These are phyloP conservation scores for Hafferia zeledoni DNA, from an alignment of 2,797 vertebrate species.

Conservation along the genomic window DNA sequence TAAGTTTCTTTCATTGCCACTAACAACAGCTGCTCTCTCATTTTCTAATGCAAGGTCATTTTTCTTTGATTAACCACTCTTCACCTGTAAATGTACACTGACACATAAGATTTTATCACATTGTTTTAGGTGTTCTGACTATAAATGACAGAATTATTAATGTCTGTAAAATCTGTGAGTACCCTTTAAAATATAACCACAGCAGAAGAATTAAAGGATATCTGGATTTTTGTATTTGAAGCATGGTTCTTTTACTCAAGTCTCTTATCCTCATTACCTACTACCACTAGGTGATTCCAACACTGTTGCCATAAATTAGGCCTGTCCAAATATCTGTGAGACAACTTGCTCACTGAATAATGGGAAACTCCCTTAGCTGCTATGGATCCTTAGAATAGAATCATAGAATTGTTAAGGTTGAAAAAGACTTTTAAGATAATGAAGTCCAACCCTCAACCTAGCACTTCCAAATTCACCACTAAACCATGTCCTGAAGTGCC, in stretches of 20 bases:
- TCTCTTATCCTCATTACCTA: background rate
- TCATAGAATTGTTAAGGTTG: background rate
- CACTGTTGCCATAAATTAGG: background rate
- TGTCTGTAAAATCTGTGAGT: background rate
- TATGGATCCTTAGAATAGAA: background rate
- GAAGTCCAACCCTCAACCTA: background rate
- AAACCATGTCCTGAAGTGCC: background rate
- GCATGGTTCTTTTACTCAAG: background rate
- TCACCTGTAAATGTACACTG: background rate
- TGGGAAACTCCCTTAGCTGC: background rate
- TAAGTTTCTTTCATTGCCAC: background rate
- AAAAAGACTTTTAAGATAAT: background rate
- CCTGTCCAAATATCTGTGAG: background rate
- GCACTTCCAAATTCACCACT: background rate
- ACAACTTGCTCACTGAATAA: background rate
- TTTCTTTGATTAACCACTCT: background rate
- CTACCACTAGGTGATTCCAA: background rate
- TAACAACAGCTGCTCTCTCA: background rate
- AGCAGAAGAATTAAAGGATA: background rate
- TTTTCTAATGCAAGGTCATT: background rate
- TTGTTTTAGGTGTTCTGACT: background rate
- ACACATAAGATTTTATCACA: background rate
- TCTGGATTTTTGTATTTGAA: background rate
- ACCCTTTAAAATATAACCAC: background rate
- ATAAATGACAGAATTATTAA: background rate